phyloP scores from a whole-genome alignment of 1,140 invertebrate species.

The Ceratosolen fusciceps region DNA sequence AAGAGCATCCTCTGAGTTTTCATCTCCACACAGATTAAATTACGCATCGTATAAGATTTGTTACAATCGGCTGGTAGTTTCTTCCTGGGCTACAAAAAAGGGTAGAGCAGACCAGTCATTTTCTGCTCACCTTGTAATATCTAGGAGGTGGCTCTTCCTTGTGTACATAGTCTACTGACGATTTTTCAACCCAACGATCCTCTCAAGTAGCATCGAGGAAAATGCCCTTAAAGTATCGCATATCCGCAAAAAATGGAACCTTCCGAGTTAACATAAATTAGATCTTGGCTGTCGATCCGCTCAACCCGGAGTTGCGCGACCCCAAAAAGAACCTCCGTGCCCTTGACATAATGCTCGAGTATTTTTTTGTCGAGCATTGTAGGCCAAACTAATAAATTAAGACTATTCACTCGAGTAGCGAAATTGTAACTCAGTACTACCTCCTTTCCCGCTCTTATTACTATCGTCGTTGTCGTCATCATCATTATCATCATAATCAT shows the following conservation, averaged over 20 bases:
- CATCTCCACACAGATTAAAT: slow-evolving; percentile 23
- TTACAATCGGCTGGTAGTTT: slow-evolving; percentile 35
- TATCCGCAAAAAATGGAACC: slow-evolving; percentile 44
- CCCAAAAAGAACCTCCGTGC: neutral
- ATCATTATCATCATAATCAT: too few relatives aligned
- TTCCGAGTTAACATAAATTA: slow-evolving; percentile 46
- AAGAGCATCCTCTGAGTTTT: neutral
- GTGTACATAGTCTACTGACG: slow-evolving; percentile 22
- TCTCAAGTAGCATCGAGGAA: neutral
- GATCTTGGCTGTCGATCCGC: slow-evolving; percentile 27
- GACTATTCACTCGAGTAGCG: neutral
- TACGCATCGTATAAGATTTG: slow-evolving; percentile 8
- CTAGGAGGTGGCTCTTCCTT: neutral
- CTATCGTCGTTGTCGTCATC: too few relatives aligned
- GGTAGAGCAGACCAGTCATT: slow-evolving; percentile 21
- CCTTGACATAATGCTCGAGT: slow-evolving; percentile 8
- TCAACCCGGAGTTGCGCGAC: neutral
- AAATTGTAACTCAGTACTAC: slow-evolving; percentile 16
- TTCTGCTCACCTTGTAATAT: slow-evolving; percentile 1
- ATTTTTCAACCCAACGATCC: neutral
- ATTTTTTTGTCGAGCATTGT: neutral
- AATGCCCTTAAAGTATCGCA: slow-evolving; percentile 37
- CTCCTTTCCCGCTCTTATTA: neutral
- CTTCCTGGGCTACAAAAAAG: neutral
- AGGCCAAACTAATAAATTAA: slow-evolving; percentile 29